Evolutionary conservation across 2,113 vertebrate genomes (phyloP).

Genomic region (Axis porcinus): DNA sequence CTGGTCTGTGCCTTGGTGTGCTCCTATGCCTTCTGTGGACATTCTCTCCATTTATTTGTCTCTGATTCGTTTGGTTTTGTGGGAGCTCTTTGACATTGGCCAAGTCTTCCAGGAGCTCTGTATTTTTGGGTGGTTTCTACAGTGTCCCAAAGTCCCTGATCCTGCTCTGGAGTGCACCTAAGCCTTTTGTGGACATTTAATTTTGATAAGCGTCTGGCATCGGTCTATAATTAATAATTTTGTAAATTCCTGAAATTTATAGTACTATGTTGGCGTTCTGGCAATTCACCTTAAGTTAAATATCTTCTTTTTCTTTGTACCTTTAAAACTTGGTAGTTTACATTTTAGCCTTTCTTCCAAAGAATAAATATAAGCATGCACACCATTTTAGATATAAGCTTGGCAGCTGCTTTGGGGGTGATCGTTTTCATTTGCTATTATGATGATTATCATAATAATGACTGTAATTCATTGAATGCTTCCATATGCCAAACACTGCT

Average conservation of each 20-base stretch:
- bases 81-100: background rate
- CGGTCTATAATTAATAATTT: background rate
- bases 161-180: background rate
- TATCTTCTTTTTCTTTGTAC: background rate
- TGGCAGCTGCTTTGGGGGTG: background rate
- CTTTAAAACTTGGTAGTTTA: background rate
- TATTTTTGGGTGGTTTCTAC: background rate
- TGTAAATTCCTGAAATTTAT: background rate
- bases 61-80: background rate
- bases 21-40: background rate
- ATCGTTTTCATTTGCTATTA: background rate
- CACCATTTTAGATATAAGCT: background rate
- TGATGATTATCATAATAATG: background rate
- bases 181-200: background rate
- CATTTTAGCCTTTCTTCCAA: conserved; percentile 5
- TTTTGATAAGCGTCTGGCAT: background rate
- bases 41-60: background rate
- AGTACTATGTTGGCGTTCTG: background rate
- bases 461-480: background rate
- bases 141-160: background rate
- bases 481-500: background rate
- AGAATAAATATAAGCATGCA: background rate
- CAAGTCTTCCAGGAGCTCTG: background rate
- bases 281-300: background rate
- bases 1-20: background rate